Evolutionary conservation across 1,140 invertebrate species (phyloP), one percentile per base, ranked within the genome.

Genomic region (Bombus waltoni): DNA sequence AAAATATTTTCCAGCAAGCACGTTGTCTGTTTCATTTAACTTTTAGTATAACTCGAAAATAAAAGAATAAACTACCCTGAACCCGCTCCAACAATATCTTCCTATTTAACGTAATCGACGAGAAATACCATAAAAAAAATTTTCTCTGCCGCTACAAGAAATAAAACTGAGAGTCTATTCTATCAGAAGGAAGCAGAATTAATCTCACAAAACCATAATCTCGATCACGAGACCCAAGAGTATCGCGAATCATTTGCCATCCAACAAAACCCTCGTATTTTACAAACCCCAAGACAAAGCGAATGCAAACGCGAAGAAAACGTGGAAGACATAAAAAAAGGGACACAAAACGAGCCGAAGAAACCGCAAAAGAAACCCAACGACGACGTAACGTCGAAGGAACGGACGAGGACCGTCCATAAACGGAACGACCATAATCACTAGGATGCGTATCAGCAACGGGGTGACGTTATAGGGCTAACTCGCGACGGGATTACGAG

Each of bases 391-490:
- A 35, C 25, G 3, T n/a, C 59, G 59, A 4, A 42, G 35, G 8
- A 75, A 18, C 28, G 25, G 28, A 5, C 38, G 25, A 13, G 11
- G 4, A 1, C 11, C 32, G 40, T 73, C 42, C 35, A 62, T 80
- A 77, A 88, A 83, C 68, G 76, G 72, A 81, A 86, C 75, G 79
- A 80, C 86, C 65, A 86, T 83, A 83, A 89, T 88, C 38, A 28
- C 40, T 66, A 62, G 59, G 57, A 71, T 71, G 74, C 71, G 75
- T 59, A 85, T 75, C 75, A 82, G 59, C 79, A 10, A 38, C 62
- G 72, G 66, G 25, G 72, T 40, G 81, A 83, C 75, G 66, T 89
- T 83, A 72, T 25, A 47, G 83, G 70, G 76, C 87, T 87, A 87
- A 81, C 32, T 57, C 44, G 42, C 18, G 65, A 62, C 28, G 9